Base-by-base conservation (phyloP, 2,113 vertebrate species). In the Bubo blakistoni region DNA sequence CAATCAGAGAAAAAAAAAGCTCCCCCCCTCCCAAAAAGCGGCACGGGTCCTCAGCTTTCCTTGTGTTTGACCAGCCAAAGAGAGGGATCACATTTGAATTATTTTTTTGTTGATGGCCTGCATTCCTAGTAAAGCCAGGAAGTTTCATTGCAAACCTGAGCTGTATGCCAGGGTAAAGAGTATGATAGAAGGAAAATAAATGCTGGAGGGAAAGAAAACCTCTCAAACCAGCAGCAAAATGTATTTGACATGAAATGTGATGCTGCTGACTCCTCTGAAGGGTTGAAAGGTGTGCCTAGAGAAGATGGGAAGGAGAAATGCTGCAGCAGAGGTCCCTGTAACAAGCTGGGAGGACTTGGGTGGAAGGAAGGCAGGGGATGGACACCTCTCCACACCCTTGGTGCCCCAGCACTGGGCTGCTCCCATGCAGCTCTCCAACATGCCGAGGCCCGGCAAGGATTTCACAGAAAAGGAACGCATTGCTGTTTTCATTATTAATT, bases 111-210 rank as follows among this genome's bases (percentile, higher is more conserved):
- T 74, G 88, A 85, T 70, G 59, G 79, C 29, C 88, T 79, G 82
- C 93, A 91, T 81, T 90, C 93, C 76, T 78, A 57, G 79, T 66
- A 95, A 96, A 96, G 82, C 81, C 73, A 91, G 78, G 91, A 95
- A 96, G 66, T 67, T 85, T 54, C 57, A 72, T 32, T 87, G 66
- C 86, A 94, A 94, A 86, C 40, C 70, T 87, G 74, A 90, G 49
- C 49, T 85, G 38, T 62, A 30, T 47, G 91, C 74, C 86, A 97
- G 91, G 42, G n/a, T 89, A 79, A 92, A 95, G 86, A 87, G 47
- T 47, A 92, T 13, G 62, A 70, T 2, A 80, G 66, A 94, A 95
- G 59, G 74, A 95, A 97, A 96, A 96, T 80, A 97, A 93, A 95
- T 73, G 88, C 63, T 80, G 63, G 52, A 82, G 59, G 29, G 74